phyloP scores from a whole-genome alignment of 1,140 invertebrate species.

The Papilio helenus region DNA sequence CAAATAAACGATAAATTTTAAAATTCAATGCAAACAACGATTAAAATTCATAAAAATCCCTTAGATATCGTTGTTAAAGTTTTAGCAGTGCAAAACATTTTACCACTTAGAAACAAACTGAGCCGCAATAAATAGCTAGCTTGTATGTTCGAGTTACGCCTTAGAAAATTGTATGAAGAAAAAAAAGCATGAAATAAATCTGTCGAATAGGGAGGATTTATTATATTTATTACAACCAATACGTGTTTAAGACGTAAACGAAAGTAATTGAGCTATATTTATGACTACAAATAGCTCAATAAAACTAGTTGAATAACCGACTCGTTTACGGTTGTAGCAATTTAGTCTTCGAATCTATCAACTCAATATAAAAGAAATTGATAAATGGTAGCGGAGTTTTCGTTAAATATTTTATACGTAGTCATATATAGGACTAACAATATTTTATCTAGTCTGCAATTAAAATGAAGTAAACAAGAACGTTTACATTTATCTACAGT shows the following conservation, averaged over 20 bases:
- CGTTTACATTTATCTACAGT: constrained; percentile 13
- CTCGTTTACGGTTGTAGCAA: constrained; percentile 59
- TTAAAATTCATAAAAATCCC: neutral
- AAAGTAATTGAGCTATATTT: constrained; percentile 75
- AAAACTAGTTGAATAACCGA: constrained; percentile 71
- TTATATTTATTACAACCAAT: constrained; percentile 47
- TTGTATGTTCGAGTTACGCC: neutral
- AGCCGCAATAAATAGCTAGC: neutral
- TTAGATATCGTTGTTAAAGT: neutral
- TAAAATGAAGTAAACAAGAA: constrained; percentile 19
- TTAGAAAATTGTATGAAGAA: neutral
- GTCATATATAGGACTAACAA: neutral
- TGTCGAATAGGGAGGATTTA: constrained; percentile 9
- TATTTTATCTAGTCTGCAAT: neutral
- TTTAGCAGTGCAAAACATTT: constrained; percentile 6
- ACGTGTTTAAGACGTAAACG: constrained; percentile 60
- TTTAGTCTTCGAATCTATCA: constrained; percentile 43
- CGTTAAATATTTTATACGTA: neutral
- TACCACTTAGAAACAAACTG: constrained; percentile 10
- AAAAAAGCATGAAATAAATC: constrained; percentile 25
- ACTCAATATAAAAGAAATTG: neutral
- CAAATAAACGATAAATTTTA: neutral
- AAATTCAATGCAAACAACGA: neutral
- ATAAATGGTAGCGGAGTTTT: neutral
- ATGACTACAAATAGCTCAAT: constrained; percentile 69